Evolutionary conservation across 1,140 invertebrate genomes (phyloP), one percentile per base, ranked within the genome.

Genomic region (Drosophila athabasca): DNA sequence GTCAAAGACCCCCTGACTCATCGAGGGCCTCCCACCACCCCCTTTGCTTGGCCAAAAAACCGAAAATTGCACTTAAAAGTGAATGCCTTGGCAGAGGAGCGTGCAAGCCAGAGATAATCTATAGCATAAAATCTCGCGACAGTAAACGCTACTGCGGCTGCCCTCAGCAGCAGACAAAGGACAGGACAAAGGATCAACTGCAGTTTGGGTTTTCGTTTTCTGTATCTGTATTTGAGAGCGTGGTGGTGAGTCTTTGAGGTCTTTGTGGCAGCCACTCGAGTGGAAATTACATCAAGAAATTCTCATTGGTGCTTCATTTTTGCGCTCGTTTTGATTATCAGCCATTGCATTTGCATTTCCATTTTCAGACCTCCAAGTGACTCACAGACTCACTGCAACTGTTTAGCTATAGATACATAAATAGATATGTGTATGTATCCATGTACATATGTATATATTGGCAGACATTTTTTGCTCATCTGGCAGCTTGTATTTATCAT

Each of bases 71-170:
- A 87, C 83, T 87, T 87, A 76, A 88, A 87, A 87, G 75, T 75
- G 81, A 81, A 87, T 82, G 72, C 67, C 64, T 69, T 39, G 31
- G 31, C 35, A 11, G 1, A 39, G 62, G 69, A 31, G 58, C 79
- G 65, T 76, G 78, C 77, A 61, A 65, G 53, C 44, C 48, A 62
- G 41, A 68, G 62, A 82, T 87, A 82, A 87, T 87, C 82, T 88
- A 88, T 87, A 70, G 54, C 60, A 87, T 87, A 71, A 82, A 87
- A 87, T 79, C 82, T 88, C 79, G 82, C 82, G 82, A 87, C 82
- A 88, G 65, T 79, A 78, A 72, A 82, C 72, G 72, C 62, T 60
- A 72, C 60, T 58, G 80, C 65, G 2, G 8, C 31, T 31, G 31
- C 31, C 29, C 8, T 8, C 31, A 13, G 35, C 11, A 19, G 17